Evolutionary conservation across 1,140 invertebrate genomes (phyloP), one percentile per base, ranked within the genome.

Genomic region (Plodia interpunctella): DNA sequence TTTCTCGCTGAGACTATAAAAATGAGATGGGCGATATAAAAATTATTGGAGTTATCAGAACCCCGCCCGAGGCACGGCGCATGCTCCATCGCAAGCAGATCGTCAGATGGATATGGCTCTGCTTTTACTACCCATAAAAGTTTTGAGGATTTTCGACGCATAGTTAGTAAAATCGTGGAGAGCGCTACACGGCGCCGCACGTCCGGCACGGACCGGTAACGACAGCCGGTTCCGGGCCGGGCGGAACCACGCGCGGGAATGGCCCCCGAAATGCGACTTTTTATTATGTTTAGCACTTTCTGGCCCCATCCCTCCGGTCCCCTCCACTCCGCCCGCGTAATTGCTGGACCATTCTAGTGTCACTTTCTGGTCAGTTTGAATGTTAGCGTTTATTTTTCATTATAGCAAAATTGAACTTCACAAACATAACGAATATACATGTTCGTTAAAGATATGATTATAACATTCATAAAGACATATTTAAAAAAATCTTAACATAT

Each of bases 151-250:
- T 44, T 44, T 44, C 13, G 15, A 15, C 38, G 32, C 32, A 35
- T 35, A 35, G 32, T 35, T 35, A 1, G 13, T 35, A 2, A 44
- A 44, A 15, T 11, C 10, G 13, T n/a, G 15, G 9, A 44, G 10
- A n/a, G 38, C 13, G 13, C 20, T n/a, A 25, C 20, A 20, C 20
- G 20, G 21, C 57, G 49, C 49, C 56, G 62, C 63, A 56, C 65
- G 30, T 50, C 51, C 61, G 59, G 57, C 62, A 61, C 60, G 63
- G 52, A 30, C 60, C 63, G 66, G 60, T 78, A 78, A 78, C 76
- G 76, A 76, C 76, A 74, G 78, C 78, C 78, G 69, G 50, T 72
- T 81, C 78, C 78, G 72, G 64, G 19, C 56, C 49, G 56, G 0
- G 44, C 56, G 21, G 51, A 20, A 53, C 28, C 19, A 3, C 51